phyloP scores from a whole-genome alignment of 2,797 vertebrate genomes.

The Xenentodon cancila region DNA sequence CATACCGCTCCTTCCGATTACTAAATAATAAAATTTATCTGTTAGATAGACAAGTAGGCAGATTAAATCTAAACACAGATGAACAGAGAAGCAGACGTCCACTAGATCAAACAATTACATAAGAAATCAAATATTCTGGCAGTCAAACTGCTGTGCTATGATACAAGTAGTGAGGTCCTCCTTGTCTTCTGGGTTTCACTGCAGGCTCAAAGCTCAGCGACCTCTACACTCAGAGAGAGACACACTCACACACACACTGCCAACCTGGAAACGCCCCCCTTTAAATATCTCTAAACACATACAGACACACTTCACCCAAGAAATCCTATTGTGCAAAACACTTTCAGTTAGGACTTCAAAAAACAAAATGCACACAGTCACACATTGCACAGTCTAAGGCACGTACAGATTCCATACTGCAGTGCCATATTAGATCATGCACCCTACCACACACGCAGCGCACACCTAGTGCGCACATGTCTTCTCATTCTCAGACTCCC shows the following conservation, averaged over 20 bases:
- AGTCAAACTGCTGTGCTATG: conserved; percentile 52
- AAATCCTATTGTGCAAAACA: conserved; percentile 36
- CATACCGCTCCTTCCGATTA: too few relatives aligned
- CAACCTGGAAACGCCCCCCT: not conserved
- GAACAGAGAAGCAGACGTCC: conserved; percentile 37
- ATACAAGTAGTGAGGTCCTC: conserved; percentile 42
- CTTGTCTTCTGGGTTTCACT: conserved; percentile 52
- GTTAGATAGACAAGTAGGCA: conserved; percentile 18
- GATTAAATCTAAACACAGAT: conserved; percentile 28
- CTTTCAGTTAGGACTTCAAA: conserved; percentile 33
- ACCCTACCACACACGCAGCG: conserved; percentile 28
- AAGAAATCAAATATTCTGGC: conserved; percentile 57
- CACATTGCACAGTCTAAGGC: conserved; percentile 13
- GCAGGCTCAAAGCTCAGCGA: conserved; percentile 38
- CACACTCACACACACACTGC: conserved; percentile 10
- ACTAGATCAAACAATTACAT: conserved; percentile 42
- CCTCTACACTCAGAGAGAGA: conserved; percentile 27
- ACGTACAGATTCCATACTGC: conserved; percentile 47
- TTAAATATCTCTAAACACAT: conserved; percentile 8
- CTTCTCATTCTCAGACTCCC: conserved; percentile 23
- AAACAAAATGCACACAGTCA: conserved; percentile 43
- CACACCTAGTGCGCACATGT: conserved; percentile 18
- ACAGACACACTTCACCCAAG: conserved; percentile 29
- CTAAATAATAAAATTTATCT: too few relatives aligned
- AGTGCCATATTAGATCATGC: conserved; percentile 38